These are phyloP conservation scores for Cryptus armator DNA, from an alignment of 2,888 invertebrate genomes.

Conservation along the genomic window DNA sequence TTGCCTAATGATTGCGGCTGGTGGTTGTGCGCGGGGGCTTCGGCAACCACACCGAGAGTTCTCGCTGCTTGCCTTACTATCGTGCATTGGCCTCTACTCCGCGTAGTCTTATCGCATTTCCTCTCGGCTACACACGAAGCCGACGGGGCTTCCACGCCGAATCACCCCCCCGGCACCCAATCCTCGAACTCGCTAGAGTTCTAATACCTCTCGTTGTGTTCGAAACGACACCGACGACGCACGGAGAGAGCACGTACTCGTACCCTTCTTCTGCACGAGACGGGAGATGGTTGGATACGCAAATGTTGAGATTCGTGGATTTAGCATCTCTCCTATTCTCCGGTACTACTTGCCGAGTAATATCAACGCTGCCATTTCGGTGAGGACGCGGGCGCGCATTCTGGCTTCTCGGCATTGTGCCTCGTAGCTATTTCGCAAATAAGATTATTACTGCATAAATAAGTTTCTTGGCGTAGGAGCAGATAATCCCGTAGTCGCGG, in stretches of 20 bases:
- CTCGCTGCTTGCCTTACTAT: conserved; percentile 72
- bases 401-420: conserved; percentile 71
- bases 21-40: conserved; percentile 51
- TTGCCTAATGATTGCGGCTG: conserved; percentile 82
- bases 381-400: not conserved
- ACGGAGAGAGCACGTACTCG: conserved; percentile 4
- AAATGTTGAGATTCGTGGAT: conserved; percentile 36
- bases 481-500: conserved; percentile 51
- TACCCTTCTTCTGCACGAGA: conserved; percentile 4
- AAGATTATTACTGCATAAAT: conserved; percentile 83
- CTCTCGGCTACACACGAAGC: conserved; percentile 82
- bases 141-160: conserved; percentile 48
- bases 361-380: conserved; percentile 17
- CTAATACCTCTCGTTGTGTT: conserved; percentile 21
- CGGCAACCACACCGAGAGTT: conserved; percentile 64
- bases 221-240: not conserved
- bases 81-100: conserved; percentile 65
- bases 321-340: conserved; percentile 19
- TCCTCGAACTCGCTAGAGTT: conserved; percentile 18
- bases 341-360: conserved; percentile 11
- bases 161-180: conserved; percentile 36
- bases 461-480: conserved; percentile 77
- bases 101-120: conserved; percentile 82
- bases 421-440: conserved; percentile 80
- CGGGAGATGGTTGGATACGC: conserved; percentile 9